Evolutionary conservation across 2,888 invertebrate genomes (phyloP).

Genomic region (Toxonevra muliebris): DNA sequence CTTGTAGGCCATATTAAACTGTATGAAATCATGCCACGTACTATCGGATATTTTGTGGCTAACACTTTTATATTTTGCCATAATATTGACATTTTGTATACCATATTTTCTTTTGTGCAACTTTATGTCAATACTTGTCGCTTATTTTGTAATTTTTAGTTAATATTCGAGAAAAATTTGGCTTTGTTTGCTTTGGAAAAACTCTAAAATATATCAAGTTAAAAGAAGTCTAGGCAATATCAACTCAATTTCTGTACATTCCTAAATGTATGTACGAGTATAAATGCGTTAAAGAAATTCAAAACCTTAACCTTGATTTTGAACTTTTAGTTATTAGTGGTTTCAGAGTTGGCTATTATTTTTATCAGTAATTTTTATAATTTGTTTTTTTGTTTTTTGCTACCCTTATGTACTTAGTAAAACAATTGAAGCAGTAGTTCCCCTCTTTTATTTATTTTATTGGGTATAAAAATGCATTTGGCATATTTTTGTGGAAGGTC

Average conservation of each 20-base stretch:
- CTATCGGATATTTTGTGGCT: conserved; percentile 60
- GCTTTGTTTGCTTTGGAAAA: neutral
- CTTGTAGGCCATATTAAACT: conserved; percentile 78
- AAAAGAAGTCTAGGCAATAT: too few species aligned
- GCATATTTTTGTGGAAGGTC: too few species aligned
- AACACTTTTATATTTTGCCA: conserved; percentile 53
- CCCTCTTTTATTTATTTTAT: too few species aligned
- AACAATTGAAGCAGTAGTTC: too few species aligned
- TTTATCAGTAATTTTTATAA: neutral
- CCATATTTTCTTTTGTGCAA: neutral
- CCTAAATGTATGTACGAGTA: too few species aligned
- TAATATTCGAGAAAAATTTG: neutral
- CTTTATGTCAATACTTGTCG: neutral
- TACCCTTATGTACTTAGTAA: neutral
- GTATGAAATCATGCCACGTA: conserved; percentile 75
- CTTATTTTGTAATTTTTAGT: neutral
- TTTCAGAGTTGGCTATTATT: neutral
- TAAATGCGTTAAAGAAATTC: neutral
- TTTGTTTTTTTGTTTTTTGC: neutral
- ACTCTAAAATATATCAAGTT: too few species aligned
- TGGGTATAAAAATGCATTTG: too few species aligned
- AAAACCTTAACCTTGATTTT: conserved; percentile 33
- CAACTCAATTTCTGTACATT: too few species aligned
- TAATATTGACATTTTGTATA: conserved; percentile 40
- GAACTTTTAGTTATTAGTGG: conserved; percentile 13